A percentile compares a stretch with the other conserved stretches of the same genome.
These are phyloP conservation scores for Riparia riparia DNA, from an alignment of 2,113 vertebrate species.

Conservation along the genomic window DNA sequence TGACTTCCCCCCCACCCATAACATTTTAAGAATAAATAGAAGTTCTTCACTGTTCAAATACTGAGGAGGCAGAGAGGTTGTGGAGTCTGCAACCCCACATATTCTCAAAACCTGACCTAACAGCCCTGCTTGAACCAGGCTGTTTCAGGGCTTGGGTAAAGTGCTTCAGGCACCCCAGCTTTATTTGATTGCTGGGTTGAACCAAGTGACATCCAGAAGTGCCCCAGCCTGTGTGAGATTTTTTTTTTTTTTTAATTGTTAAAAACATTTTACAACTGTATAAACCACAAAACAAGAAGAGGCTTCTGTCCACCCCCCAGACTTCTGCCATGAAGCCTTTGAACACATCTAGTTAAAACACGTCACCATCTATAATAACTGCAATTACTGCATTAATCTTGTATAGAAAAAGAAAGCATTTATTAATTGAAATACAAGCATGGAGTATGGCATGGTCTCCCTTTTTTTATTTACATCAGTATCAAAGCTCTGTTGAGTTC, in stretches of 20 bases:
- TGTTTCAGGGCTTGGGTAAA: background rate
- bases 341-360: background rate
- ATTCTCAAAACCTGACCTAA: background rate
- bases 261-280: background rate
- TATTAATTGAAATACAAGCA: background rate
- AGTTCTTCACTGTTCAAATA: background rate
- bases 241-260: background rate
- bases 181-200: background rate
- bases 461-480: background rate
- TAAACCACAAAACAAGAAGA: background rate
- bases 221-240: fast-evolving
- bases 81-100: background rate
- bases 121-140: background rate
- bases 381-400: background rate
- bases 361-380: background rate
- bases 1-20: fast-evolving
- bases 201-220: background rate
- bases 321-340: background rate
- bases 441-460: background rate
- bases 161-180: background rate
- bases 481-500: background rate
- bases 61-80: background rate
- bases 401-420: background rate
- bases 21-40: background rate
- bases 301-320: background rate